Conservation (phyloP, 2,113 vertebrate species). For the Halichoerus grypus region DNA sequence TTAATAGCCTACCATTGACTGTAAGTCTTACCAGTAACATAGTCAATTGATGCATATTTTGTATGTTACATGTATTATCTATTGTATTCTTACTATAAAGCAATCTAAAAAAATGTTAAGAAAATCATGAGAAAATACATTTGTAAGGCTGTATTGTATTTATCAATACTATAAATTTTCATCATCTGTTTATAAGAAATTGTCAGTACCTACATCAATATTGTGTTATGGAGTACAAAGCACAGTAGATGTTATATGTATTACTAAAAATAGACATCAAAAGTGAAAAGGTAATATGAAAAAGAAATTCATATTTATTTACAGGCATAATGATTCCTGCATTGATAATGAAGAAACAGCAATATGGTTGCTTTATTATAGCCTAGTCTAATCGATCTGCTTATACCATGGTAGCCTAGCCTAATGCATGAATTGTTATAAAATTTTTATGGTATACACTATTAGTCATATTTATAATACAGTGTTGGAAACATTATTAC, state of each 20-base stretch:
- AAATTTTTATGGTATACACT: not conserved
- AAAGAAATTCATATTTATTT: not conserved
- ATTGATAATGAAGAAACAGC: not conserved
- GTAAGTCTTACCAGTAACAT: not conserved
- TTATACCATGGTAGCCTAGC: not conserved
- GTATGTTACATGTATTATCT: not conserved
- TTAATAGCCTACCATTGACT: not conserved
- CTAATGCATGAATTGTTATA: not conserved
- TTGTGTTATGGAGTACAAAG: not conserved
- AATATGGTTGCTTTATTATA: not conserved
- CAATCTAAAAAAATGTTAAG: not conserved
- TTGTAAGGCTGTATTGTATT: not conserved
- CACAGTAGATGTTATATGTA: not conserved
- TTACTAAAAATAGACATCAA: not conserved
- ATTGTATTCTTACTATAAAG: not conserved
- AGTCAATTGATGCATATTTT: not conserved
- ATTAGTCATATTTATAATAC: not conserved
- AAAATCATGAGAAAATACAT: not conserved
- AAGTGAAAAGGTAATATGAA: not conserved
- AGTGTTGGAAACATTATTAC: not conserved
- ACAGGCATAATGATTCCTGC: not conserved
- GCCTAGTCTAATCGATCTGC: not conserved
- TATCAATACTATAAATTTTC: not conserved
- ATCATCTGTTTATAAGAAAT: not conserved
- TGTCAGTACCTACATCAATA: not conserved